Conservation (phyloP, 2,888 invertebrate genomes). For the Tenthredo livida region DNA sequence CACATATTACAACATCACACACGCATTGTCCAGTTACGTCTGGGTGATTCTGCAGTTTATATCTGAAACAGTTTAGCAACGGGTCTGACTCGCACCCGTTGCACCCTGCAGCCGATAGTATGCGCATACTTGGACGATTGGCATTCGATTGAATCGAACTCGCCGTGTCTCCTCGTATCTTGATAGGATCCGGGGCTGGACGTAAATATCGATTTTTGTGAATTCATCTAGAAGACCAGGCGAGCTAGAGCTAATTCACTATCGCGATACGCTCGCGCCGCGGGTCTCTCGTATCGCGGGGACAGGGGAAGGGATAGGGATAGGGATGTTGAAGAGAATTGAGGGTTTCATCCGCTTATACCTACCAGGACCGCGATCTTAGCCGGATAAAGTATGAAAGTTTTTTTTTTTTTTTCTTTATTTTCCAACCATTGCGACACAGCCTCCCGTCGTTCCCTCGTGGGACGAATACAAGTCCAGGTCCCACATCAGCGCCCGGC, state of each 20-base stretch:
- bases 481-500: constrained; percentile 50
- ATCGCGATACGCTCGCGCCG: constrained; percentile 9
- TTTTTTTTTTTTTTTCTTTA: constrained; percentile 8
- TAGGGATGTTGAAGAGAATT: background rate
- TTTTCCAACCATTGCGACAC: constrained; percentile 46
- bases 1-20: background rate
- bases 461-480: constrained; percentile 47
- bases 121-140: background rate
- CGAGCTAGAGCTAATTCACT: background rate
- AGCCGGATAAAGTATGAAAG: constrained; percentile 47
- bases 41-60: background rate
- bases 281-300: background rate
- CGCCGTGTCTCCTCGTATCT: background rate
- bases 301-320: background rate
- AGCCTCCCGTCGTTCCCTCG: constrained; percentile 6
- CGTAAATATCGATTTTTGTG: constrained; percentile 2
- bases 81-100: background rate
- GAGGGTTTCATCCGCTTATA: constrained; percentile 45
- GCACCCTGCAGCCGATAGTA: too few relatives aligned
- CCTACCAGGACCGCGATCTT: constrained; percentile 34
- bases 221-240: constrained; percentile 2
- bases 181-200: background rate
- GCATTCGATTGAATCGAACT: constrained; percentile 1
- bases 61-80: background rate
- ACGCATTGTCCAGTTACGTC: background rate